phyloP scores from a whole-genome alignment of 2,888 invertebrate species.

The Nemotelus nigrinus region DNA sequence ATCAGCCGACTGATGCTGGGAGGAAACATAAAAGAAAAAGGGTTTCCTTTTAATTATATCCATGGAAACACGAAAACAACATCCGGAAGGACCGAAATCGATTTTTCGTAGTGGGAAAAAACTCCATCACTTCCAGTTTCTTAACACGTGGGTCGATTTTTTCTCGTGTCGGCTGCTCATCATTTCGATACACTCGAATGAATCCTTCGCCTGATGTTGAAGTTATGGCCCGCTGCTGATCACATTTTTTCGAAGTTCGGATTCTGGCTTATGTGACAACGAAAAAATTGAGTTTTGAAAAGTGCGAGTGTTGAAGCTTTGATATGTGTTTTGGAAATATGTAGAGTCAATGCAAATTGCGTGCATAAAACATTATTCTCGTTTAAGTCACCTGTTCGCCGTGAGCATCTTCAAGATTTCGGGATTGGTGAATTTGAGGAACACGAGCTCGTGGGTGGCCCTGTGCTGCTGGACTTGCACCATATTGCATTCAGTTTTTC shows the following conservation, averaged over 20 bases:
- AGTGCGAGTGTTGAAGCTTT: neutral
- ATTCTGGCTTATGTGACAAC: neutral
- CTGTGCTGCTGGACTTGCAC: no score
- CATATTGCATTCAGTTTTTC: no score
- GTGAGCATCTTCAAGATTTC: no score
- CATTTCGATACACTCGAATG: constrained; percentile 30
- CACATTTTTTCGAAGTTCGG: neutral
- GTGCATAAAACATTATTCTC: no score
- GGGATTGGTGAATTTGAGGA: no score
- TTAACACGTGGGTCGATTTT: constrained; percentile 30
- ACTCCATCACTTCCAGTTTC: constrained; percentile 34
- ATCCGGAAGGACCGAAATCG: constrained; percentile 42
- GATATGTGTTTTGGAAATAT: no score
- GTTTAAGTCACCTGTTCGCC: no score
- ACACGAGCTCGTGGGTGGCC: no score
- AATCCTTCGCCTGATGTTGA: neutral
- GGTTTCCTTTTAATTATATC: constrained; percentile 39
- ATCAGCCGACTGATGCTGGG: neutral
- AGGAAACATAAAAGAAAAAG: constrained; percentile 41
- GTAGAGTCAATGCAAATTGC: no score
- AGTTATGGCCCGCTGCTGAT: no score
- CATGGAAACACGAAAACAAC: constrained; percentile 37
- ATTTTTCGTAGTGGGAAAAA: constrained; percentile 6
- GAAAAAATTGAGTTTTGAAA: neutral
- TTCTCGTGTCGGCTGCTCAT: neutral